Evolutionary conservation across 1,140 invertebrate genomes (phyloP).

Genomic region (Polypedilum vanderplanki): DNA sequence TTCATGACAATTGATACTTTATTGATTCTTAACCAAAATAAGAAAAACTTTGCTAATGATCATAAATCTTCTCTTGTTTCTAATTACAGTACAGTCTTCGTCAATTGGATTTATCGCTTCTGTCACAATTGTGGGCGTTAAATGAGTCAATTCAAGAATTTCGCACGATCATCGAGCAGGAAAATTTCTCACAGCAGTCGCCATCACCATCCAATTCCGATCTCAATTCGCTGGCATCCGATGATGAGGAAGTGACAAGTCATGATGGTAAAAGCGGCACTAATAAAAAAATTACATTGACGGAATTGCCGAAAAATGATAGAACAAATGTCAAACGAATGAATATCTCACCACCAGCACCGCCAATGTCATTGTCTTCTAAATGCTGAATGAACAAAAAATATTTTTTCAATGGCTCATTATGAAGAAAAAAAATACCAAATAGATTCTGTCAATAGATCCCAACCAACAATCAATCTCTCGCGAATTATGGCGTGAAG

Average conservation of each 20-base stretch:
- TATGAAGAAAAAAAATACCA: too few relatives aligned
- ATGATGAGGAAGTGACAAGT: constrained; percentile 49
- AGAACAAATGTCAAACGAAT: background rate
- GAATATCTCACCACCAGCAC: background rate
- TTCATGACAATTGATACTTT: too few relatives aligned
- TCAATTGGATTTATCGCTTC: constrained; percentile 72
- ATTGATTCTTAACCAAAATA: too few relatives aligned
- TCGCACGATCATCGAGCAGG: constrained; percentile 61
- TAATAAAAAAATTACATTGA: background rate
- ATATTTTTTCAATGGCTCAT: background rate
- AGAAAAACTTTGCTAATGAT: too few relatives aligned
- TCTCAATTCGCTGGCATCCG: constrained; percentile 47
- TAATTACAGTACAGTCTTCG: constrained; percentile 67
- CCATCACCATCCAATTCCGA: constrained; percentile 55
- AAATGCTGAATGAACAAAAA: background rate
- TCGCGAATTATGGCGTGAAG: too few relatives aligned
- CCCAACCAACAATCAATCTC: too few relatives aligned
- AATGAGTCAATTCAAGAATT: constrained; percentile 85
- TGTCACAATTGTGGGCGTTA: constrained; percentile 80
- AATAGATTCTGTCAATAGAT: too few relatives aligned
- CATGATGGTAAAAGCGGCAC: background rate
- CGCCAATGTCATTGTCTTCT: background rate
- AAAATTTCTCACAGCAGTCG: constrained; percentile 50
- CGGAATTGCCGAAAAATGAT: background rate
- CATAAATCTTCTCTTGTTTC: constrained; percentile 32